Percentiles rank a stretch among this genome's conserved stretches.
Evolutionary conservation across 2,113 vertebrate species (phyloP).

Genomic region (Calyptommatus sinebrachiatus): DNA sequence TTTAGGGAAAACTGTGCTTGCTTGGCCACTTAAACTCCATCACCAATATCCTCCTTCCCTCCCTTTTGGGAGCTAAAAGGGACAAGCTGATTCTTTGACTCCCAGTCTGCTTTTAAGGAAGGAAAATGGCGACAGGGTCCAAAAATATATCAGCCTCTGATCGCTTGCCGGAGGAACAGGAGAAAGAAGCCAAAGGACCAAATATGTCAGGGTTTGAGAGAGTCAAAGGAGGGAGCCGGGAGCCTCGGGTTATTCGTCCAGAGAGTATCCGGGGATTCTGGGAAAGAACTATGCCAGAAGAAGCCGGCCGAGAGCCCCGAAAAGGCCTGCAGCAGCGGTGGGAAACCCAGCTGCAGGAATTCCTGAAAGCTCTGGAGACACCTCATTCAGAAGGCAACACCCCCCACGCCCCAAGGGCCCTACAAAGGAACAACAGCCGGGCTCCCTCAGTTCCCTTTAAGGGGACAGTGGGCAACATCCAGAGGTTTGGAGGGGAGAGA

Average conservation of each 20-base stretch:
- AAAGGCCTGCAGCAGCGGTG: slow-evolving; percentile 18
- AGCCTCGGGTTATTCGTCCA: neutral
- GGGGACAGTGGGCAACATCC: neutral
- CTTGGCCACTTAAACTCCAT: too few species aligned
- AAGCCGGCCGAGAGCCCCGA: neutral
- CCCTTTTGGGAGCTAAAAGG: neutral
- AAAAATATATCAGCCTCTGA: neutral
- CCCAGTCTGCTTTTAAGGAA: too few species aligned
- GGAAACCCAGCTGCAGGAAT: slow-evolving; percentile 24
- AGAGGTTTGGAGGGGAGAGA: neutral
- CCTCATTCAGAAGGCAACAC: neutral
- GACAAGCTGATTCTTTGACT: too few species aligned
- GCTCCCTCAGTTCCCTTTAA: neutral
- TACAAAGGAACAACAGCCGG: neutral
- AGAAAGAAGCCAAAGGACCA: neutral
- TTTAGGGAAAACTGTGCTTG: neutral
- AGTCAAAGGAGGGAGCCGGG: neutral
- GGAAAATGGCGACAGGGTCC: slow-evolving; percentile 3
- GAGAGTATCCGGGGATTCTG: slow-evolving; percentile 18
- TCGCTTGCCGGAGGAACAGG: neutral
- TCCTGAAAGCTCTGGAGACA: slow-evolving; percentile 4
- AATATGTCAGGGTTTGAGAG: neutral
- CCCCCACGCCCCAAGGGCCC: neutral
- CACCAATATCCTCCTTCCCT: neutral
- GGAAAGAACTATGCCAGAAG: neutral